phyloP scores from a whole-genome alignment of 30 jellyfish, hydroid and myxozoan species.

The Turritopsis dohrnii region DNA sequence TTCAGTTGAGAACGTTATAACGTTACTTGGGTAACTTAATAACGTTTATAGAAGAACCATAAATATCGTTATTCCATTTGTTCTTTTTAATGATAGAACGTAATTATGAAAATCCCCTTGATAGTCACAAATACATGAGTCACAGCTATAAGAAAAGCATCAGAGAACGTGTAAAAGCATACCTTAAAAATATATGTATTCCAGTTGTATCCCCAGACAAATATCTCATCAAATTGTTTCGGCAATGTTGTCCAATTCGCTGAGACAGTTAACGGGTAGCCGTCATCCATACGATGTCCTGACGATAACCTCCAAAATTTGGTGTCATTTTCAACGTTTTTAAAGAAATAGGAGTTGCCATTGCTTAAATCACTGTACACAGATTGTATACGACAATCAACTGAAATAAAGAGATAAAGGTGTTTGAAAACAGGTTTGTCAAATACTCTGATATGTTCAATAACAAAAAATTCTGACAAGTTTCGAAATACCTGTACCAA shows the following conservation, averaged over 20 bases:
- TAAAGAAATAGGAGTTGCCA: constrained; percentile 58
- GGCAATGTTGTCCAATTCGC: constrained; percentile 57
- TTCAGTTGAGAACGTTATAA: too few relatives aligned
- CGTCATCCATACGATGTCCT: constrained; percentile 37
- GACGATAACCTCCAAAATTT: constrained; percentile 45
- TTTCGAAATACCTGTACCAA: neutral
- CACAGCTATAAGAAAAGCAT: neutral
- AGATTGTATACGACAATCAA: constrained; percentile 24
- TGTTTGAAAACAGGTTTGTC: neutral
- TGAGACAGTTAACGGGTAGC: constrained; percentile 39
- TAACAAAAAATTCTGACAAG: too few relatives aligned
- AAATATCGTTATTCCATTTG: too few relatives aligned
- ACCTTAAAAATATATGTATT: constrained; percentile 67
- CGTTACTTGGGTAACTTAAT: too few relatives aligned
- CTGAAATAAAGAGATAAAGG: neutral
- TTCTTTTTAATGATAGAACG: too few relatives aligned
- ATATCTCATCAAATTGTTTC: constrained; percentile 52
- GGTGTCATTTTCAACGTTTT: neutral
- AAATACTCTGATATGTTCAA: neutral
- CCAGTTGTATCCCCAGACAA: constrained; percentile 73
- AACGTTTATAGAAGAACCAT: too few relatives aligned
- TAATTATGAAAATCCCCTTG: too few relatives aligned
- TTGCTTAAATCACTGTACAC: constrained; percentile 67
- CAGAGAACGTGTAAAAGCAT: neutral
- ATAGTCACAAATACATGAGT: neutral